These are phyloP conservation scores for Umimayanthus kanabou DNA, from an alignment of 92 coral and sea anemone species.

Conservation along the genomic window DNA sequence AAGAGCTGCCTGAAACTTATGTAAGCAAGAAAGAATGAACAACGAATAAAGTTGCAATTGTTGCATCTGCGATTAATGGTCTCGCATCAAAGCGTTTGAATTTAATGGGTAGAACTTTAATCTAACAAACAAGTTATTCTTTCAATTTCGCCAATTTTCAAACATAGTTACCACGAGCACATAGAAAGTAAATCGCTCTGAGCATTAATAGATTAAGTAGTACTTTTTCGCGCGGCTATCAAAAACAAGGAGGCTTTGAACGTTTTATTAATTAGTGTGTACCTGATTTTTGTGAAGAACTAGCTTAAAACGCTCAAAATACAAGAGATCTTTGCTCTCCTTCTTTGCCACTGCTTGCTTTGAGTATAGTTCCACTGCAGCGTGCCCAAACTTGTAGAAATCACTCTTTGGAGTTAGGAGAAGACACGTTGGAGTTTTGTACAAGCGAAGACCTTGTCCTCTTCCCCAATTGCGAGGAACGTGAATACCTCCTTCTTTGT, in stretches of 20 bases:
- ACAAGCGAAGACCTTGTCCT: constrained; percentile 79
- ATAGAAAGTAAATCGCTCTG: too few species aligned
- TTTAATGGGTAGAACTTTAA: too few species aligned
- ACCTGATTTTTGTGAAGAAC: constrained; percentile 76
- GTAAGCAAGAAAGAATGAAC: too few species aligned
- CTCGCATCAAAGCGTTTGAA: too few species aligned
- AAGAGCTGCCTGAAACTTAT: too few species aligned
- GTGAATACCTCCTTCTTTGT: constrained; percentile 63
- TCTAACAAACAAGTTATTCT: too few species aligned
- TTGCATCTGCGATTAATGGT: too few species aligned
- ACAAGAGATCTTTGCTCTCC: constrained; percentile 61
- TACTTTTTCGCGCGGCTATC: too few species aligned
- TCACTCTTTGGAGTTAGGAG: constrained; percentile 64
- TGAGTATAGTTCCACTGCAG: constrained; percentile 74
- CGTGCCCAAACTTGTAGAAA: constrained; percentile 74
- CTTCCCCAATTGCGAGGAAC: constrained; percentile 81
- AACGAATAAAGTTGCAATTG: too few species aligned
- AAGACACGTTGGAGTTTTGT: constrained; percentile 75
- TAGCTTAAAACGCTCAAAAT: constrained; percentile 72
- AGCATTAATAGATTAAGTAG: too few species aligned
- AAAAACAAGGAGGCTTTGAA: neutral
- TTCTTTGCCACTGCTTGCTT: constrained; percentile 70
- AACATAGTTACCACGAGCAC: too few species aligned
- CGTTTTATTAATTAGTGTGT: neutral
- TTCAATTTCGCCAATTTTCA: too few species aligned